A percentile compares a stretch with the other conserved stretches of the same genome.
phyloP scores from a whole-genome alignment of 2,113 vertebrate genomes.

The Pantherophis guttatus region DNA sequence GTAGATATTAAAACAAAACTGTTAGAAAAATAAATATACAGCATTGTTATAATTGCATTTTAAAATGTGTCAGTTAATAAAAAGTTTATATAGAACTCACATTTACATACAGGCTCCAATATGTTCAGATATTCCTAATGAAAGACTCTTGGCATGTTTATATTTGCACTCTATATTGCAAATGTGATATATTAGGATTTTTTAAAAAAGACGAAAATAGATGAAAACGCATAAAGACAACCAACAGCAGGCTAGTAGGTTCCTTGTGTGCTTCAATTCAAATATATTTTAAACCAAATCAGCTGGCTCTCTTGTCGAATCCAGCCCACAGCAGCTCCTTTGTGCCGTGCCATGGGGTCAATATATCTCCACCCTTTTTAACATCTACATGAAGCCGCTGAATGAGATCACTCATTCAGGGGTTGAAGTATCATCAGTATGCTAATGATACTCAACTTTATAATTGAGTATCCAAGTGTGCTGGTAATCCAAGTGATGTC shows the following conservation, averaged over 20 bases:
- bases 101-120: background rate
- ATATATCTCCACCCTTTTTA: no score
- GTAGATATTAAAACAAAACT: conserved; percentile 68
- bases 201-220: conserved; percentile 53
- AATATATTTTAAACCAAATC: background rate
- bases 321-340: background rate
- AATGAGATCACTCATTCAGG: no score
- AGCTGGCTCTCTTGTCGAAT: background rate
- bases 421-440: no score
- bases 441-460: no score
- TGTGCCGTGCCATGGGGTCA: no score
- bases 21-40: conserved; percentile 40
- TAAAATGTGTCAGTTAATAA: conserved; percentile 5
- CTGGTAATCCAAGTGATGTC: no score
- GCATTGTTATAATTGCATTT: background rate
- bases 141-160: conserved; percentile 14
- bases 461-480: no score
- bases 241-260: background rate
- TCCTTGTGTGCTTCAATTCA: background rate
- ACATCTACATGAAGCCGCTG: no score
- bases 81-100: background rate
- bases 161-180: background rate
- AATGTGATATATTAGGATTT: conserved; percentile 39
- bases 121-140: conserved; percentile 16
- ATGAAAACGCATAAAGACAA: conserved; percentile 46